Evolutionary conservation across 2,113 vertebrate species (phyloP).

Genomic region (Ariopsis seemanni): DNA sequence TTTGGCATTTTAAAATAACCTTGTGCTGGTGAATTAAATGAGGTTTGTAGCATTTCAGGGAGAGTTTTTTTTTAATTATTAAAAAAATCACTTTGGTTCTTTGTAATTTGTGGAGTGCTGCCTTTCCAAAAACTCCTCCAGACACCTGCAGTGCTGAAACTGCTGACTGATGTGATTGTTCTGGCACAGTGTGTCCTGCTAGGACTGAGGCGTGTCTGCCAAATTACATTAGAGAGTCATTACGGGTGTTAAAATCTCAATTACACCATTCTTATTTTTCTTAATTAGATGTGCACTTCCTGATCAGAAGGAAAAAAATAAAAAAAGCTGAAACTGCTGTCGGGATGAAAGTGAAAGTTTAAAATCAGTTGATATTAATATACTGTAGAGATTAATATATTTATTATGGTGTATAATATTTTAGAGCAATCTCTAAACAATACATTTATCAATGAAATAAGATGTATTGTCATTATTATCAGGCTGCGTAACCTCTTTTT

Average conservation of each 20-base stretch:
- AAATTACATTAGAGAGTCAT: constrained; percentile 25
- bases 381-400: no score
- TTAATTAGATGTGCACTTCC: constrained; percentile 3
- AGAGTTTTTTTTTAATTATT: background rate
- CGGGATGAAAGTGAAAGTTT: background rate
- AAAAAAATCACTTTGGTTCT: background rate
- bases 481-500: no score
- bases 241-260: constrained; percentile 19
- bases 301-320: background rate
- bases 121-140: constrained; percentile 6
- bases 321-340: background rate
- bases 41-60: background rate
- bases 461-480: no score
- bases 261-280: constrained; percentile 2
- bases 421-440: no score
- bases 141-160: constrained; percentile 15
- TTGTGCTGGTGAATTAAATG: background rate
- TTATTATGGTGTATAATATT: no score
- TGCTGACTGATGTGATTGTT: constrained; percentile 27
- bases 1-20: constrained; percentile 11
- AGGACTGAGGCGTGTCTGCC: background rate
- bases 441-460: no score
- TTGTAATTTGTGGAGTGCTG: background rate
- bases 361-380: background rate
- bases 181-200: constrained; percentile 25